phyloP scores from a whole-genome alignment of 2,113 vertebrate species.

The Morone saxatilis region DNA sequence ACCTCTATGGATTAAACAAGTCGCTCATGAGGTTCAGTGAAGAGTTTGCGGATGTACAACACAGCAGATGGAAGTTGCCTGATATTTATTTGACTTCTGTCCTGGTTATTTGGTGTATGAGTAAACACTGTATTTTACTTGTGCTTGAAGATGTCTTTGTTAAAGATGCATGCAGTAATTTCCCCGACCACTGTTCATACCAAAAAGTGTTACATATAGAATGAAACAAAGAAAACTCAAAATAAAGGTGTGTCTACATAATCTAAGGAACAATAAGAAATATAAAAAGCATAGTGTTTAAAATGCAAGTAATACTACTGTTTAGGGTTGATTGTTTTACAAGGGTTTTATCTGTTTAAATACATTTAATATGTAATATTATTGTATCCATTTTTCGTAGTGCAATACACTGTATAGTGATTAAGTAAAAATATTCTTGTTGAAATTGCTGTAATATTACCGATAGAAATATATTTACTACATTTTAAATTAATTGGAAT shows the following conservation, averaged over 20 bases:
- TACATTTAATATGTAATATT: too few relatives aligned
- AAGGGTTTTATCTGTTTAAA: too few relatives aligned
- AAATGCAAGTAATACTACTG: background rate
- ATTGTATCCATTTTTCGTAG: too few relatives aligned
- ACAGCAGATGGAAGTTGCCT: background rate
- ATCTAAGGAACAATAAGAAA: background rate
- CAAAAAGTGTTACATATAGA: background rate
- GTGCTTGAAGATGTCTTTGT: background rate
- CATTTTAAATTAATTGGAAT: too few relatives aligned
- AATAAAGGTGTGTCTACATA: background rate
- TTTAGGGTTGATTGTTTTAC: background rate
- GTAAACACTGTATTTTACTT: background rate
- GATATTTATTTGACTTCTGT: slow-evolving; percentile 3
- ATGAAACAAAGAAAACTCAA: background rate
- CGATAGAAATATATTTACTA: too few relatives aligned
- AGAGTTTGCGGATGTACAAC: slow-evolving; percentile 11
- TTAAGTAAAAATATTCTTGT: too few relatives aligned
- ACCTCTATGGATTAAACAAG: slow-evolving; percentile 33
- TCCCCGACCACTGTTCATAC: too few relatives aligned
- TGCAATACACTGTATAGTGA: too few relatives aligned
- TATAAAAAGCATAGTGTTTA: background rate
- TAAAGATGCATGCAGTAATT: background rate
- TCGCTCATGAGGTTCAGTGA: background rate
- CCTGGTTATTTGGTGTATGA: background rate
- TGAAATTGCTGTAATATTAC: too few relatives aligned